Conservation (phyloP, 2,113 vertebrate species). For the Oreocharis arfaki region DNA sequence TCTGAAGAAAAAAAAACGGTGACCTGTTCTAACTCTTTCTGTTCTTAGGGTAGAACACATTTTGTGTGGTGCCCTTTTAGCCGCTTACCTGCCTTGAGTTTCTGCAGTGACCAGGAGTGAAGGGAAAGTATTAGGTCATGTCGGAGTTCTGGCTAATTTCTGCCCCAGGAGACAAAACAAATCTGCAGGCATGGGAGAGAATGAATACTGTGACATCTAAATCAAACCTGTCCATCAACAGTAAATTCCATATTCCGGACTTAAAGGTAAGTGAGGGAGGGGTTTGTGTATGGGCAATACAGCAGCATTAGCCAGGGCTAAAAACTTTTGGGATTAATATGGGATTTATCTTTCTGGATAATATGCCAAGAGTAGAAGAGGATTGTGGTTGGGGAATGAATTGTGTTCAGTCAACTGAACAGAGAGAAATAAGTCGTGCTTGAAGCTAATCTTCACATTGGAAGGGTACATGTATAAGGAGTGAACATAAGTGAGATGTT, state of each 20-base stretch:
- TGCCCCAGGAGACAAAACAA: conserved; percentile 88
- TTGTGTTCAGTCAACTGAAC: background rate
- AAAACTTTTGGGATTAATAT: background rate
- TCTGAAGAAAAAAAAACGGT: background rate
- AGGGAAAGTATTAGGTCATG: conserved; percentile 69
- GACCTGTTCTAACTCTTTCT: background rate
- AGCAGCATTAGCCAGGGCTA: background rate
- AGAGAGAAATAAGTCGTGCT: background rate
- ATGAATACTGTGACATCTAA: conserved; percentile 83
- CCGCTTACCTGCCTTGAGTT: conserved; percentile 4
- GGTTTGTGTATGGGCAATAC: background rate
- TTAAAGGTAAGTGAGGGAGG: conserved; percentile 81
- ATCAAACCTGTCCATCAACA: conserved; percentile 81
- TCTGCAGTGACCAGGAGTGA: background rate
- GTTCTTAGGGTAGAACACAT: background rate
- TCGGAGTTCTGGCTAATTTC: conserved; percentile 93
- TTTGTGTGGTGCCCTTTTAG: background rate
- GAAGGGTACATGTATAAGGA: background rate
- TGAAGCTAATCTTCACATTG: background rate
- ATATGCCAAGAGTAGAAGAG: background rate
- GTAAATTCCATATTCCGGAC: conserved; percentile 88
- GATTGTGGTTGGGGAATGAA: background rate
- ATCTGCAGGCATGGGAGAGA: conserved; percentile 82
- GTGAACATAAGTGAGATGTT: background rate
- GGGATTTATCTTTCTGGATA: background rate